Conservation (phyloP, 2,113 vertebrate species). For the Hippocampus mohnikei region DNA sequence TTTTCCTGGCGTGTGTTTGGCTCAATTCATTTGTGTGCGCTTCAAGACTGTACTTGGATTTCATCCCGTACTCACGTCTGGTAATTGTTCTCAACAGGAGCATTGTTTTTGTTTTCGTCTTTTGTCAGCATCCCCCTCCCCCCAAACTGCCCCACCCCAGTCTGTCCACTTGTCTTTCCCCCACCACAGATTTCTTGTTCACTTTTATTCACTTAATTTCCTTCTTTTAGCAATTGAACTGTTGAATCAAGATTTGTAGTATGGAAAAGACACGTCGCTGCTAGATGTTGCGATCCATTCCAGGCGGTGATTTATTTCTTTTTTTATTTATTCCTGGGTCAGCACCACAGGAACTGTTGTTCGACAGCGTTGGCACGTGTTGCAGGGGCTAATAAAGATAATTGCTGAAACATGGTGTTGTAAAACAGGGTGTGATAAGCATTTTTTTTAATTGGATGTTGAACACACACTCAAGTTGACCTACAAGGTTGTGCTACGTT, state of each 20-base stretch:
- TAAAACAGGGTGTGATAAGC: no score
- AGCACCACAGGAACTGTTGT: no score
- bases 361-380: no score
- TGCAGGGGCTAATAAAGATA: no score
- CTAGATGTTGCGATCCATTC: no score
- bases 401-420: no score
- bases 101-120: neutral
- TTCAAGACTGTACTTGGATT: conserved; percentile 22
- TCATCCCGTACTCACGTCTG: neutral
- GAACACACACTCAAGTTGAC: no score
- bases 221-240: neutral
- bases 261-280: neutral
- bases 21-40: conserved; percentile 16
- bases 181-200: neutral
- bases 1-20: conserved; percentile 2
- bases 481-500: no score
- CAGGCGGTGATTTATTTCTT: no score
- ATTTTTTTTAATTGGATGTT: no score
- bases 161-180: neutral
- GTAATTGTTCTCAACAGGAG: neutral
- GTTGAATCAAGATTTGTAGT: neutral
- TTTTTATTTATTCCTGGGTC: no score
- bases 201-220: neutral
- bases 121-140: neutral
- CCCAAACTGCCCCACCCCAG: no score